These are phyloP conservation scores for Apodemia mormo DNA, from an alignment of 2,888 invertebrate species.

Conservation along the genomic window DNA sequence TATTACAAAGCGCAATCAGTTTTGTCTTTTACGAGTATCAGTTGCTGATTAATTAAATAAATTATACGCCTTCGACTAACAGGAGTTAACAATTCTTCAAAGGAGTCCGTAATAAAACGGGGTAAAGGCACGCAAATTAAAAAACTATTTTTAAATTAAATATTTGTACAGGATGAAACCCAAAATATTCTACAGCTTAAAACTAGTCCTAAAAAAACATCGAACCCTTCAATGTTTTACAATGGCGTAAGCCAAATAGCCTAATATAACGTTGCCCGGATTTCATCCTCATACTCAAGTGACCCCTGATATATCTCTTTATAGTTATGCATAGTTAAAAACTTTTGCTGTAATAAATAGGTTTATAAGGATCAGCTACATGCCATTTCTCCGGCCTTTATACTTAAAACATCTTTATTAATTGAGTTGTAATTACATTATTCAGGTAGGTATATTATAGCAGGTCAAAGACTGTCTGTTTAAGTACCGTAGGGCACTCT, in stretches of 20 bases:
- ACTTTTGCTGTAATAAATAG: background rate
- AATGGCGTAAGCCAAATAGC: background rate
- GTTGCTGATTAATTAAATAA: too few relatives aligned
- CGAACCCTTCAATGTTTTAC: background rate
- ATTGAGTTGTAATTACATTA: background rate
- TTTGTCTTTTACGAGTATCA: too few relatives aligned
- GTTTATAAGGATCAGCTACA: background rate
- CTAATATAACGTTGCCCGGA: background rate
- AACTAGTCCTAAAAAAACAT: constrained; percentile 2
- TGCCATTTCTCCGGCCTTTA: background rate
- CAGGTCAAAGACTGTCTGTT: too few relatives aligned
- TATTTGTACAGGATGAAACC: background rate
- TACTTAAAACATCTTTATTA: background rate
- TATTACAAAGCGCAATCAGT: too few relatives aligned
- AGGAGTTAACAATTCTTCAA: too few relatives aligned
- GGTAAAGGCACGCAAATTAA: too few relatives aligned
- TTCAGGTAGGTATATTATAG: too few relatives aligned
- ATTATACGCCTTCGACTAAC: too few relatives aligned
- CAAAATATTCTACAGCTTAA: background rate
- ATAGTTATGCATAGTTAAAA: background rate
- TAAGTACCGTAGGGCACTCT: too few relatives aligned
- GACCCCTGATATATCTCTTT: background rate
- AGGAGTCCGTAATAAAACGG: too few relatives aligned
- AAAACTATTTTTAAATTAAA: too few relatives aligned
- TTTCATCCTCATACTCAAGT: background rate